Base-by-base conservation (phyloP, 2,888 invertebrate genomes). In the Eilema depressum region DNA sequence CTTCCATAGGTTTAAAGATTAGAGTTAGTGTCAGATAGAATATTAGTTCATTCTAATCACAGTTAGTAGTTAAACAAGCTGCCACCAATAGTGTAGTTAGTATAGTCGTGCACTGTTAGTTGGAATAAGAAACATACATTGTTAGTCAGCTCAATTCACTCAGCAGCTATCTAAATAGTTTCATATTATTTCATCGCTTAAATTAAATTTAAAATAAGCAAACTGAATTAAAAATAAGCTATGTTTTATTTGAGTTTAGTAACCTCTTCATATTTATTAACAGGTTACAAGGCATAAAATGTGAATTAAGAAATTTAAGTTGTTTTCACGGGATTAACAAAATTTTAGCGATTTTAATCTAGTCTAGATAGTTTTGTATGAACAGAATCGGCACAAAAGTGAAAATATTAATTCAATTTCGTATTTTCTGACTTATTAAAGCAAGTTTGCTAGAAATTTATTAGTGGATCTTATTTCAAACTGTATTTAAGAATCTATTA, bases 31-130 rank as follows among this genome's bases (percentile, higher is more conserved):
- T 12, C 8, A 63, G 20, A 47, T 5, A 1, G 12, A 41, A 28
- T 23, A 14, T 59, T 53, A 64, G 64, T 53, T 53, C 28, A n/a
- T 28, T 64, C n/a, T 53, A 53, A 30, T n/a, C 28, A 47, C 53
- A 64, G 53, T 53, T 64, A 64, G 12, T n/a, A 28, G 64, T 28
- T 41, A 23, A 30, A 14, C 30, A 53, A 63, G 26, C 53, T 23
- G 30, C n/a, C 53, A 65, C 64, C 53, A 64, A 28, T 26, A 64
- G n/a, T n/a, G n/a, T n/a, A n/a, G n/a, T n/a, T n/a, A n/a, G n/a
- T n/a, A n/a, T n/a, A n/a, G 14, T 53, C 28, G 41, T 30, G n/a
- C 53, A n/a, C 26, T 47, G 33, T 26, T 26, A 17, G 26, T 59
- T 26, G 7, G 12, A 23, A 14, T 12, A 12, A 33, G 23, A 62